phyloP scores from a whole-genome alignment of 2,888 invertebrate species.

The Sipha maydis region DNA sequence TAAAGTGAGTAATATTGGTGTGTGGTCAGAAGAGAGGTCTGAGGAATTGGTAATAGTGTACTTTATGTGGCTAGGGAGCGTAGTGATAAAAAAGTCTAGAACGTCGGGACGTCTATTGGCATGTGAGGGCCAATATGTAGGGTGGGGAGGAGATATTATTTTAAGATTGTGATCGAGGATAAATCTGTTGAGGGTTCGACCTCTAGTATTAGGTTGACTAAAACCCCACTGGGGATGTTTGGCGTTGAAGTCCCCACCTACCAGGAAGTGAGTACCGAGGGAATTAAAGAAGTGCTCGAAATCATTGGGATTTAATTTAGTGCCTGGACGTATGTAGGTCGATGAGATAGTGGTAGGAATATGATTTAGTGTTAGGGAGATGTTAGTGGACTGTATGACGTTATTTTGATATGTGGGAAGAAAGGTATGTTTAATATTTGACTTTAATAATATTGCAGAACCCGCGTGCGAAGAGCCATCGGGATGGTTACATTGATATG shows the following conservation, averaged over 20 bases:
- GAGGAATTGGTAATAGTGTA: neutral
- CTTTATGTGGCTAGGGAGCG: neutral
- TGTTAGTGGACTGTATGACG: neutral
- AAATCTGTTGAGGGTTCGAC: neutral
- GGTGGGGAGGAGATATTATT: neutral
- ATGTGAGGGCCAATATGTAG: neutral
- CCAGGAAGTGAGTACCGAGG: neutral
- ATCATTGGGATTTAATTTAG: neutral
- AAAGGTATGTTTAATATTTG: too few relatives aligned
- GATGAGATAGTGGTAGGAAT: neutral
- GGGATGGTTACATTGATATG: too few relatives aligned
- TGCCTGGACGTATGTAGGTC: neutral
- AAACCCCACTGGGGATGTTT: neutral
- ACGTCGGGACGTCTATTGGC: neutral
- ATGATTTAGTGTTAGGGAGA: neutral
- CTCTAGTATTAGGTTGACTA: conserved; percentile 3
- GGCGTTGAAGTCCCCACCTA: too few relatives aligned
- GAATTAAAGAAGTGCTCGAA: neutral
- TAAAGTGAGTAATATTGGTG: neutral
- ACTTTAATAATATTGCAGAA: too few relatives aligned
- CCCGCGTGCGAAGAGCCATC: too few relatives aligned
- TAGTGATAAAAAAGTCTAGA: neutral
- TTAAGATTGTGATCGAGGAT: neutral
- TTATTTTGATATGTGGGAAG: neutral
- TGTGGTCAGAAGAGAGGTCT: neutral